Percentiles rank a stretch among this genome's conserved stretches.
Conservation (phyloP, 2,113 vertebrate species). For the Leptocoma aspasia region DNA sequence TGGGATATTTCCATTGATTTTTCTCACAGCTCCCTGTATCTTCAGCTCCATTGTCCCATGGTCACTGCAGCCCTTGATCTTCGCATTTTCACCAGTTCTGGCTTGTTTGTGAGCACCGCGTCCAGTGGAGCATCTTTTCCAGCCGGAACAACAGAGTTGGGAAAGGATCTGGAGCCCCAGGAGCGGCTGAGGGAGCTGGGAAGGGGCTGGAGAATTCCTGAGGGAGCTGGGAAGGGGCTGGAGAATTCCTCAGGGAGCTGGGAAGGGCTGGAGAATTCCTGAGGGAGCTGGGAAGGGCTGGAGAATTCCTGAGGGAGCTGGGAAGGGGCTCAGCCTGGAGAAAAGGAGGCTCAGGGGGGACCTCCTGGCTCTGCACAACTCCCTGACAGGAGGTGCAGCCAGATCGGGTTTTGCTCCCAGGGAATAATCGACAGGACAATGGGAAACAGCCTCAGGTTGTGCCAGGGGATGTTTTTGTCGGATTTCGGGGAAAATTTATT, state of each 20-base stretch:
- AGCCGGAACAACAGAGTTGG: rapidly evolving
- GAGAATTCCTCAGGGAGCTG: no score
- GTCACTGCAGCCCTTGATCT: background rate
- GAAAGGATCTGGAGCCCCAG: background rate
- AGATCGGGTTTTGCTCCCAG: background rate
- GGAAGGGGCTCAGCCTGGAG: background rate
- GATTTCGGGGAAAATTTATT: background rate
- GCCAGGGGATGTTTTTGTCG: background rate
- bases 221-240: no score
- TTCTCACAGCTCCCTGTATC: background rate
- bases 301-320: no score
- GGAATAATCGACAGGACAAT: background rate
- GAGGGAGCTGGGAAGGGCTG: no score
- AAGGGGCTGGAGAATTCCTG: background rate
- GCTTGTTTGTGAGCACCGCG: background rate
- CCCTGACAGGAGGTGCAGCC: background rate
- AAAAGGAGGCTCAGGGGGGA: background rate
- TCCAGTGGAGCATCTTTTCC: background rate
- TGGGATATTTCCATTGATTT: background rate
- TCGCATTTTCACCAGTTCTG: background rate
- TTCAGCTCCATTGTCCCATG: background rate
- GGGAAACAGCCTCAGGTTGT: background rate
- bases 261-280: no score
- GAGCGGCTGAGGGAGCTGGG: background rate
- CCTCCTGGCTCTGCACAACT: background rate